Conservation (phyloP, 92 coral and sea anemone genomes). For the Zoanthus sociatus region DNA sequence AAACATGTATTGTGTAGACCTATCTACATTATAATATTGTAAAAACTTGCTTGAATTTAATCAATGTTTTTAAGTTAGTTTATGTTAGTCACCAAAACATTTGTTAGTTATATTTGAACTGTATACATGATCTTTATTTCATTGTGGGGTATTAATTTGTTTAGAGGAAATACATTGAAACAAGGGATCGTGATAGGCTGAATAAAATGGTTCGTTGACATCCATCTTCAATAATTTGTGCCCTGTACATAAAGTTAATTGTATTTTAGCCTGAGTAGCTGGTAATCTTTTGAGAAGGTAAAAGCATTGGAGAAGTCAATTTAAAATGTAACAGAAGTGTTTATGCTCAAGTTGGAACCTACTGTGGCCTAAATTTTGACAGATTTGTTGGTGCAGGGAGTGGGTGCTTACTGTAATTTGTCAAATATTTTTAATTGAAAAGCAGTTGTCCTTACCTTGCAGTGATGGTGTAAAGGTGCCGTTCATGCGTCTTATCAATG, state of each 20-base stretch:
- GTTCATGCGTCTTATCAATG: neutral
- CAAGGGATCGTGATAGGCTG: too few relatives aligned
- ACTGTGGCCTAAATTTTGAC: neutral
- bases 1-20: neutral
- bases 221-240: too few relatives aligned
- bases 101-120: too few relatives aligned
- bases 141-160: too few relatives aligned
- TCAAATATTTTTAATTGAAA: neutral
- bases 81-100: too few relatives aligned
- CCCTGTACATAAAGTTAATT: too few relatives aligned
- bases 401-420: too few relatives aligned
- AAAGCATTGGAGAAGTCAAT: neutral
- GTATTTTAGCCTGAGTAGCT: neutral
- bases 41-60: neutral
- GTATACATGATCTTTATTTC: too few relatives aligned
- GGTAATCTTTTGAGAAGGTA: neutral
- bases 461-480: constrained; percentile 2
- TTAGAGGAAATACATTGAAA: too few relatives aligned
- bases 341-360: constrained; percentile 1
- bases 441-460: neutral
- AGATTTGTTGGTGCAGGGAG: too few relatives aligned
- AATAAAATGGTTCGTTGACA: too few relatives aligned
- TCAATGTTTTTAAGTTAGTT: too few relatives aligned
- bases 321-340: neutral
- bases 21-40: neutral